Conservation (phyloP, 2,888 invertebrate genomes). For the Atherix ibis region DNA sequence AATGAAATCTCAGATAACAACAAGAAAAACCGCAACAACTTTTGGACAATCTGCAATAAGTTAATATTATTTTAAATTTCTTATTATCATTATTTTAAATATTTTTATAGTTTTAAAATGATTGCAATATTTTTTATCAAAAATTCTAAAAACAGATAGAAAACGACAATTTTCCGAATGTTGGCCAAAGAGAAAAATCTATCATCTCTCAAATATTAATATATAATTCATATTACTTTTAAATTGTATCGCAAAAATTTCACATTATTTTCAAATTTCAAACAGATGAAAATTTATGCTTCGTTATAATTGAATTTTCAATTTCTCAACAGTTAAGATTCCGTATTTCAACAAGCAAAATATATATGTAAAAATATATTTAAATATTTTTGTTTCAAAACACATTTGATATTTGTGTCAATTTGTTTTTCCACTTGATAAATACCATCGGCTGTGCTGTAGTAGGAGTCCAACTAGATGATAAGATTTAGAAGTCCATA, state of each 20-base stretch:
- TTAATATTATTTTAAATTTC: not conserved
- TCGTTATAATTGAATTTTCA: no score
- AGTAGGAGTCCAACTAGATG: conserved; percentile 12
- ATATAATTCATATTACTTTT: no score
- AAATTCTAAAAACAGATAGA: conserved; percentile 1
- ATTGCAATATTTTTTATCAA: conserved; percentile 1
- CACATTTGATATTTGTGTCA: not conserved
- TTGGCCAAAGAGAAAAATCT: conserved; percentile 8
- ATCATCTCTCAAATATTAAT: not conserved
- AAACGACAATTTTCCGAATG: conserved; percentile 5
- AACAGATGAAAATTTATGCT: no score
- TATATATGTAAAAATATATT: no score
- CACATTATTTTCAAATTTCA: no score
- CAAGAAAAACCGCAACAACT: conserved; percentile 1
- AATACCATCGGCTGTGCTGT: conserved; percentile 19
- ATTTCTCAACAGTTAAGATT: no score
- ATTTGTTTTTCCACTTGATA: conserved; percentile 14
- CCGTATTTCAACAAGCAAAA: no score
- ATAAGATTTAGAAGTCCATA: conserved; percentile 12
- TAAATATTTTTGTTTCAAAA: conserved; percentile 1
- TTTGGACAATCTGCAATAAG: conserved; percentile 8
- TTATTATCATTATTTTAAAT: not conserved
- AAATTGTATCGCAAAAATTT: no score
- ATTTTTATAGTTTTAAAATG: no score
- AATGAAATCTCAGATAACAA: conserved; percentile 7